Evolutionary conservation across 2,888 invertebrate species (phyloP).

Genomic region (Tenthredo mesomela): DNA sequence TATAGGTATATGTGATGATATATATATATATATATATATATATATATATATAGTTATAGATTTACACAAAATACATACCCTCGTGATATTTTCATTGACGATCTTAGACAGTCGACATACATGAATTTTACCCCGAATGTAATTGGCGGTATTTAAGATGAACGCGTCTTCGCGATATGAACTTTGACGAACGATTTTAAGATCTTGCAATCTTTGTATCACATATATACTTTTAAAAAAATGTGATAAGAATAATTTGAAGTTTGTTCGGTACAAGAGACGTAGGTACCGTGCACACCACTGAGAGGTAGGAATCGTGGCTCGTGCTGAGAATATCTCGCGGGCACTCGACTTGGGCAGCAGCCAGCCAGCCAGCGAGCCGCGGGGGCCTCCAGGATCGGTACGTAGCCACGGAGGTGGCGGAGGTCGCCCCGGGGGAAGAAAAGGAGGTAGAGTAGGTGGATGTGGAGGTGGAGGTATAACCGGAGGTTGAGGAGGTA

Average conservation of each 20-base stretch:
- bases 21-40: too few species aligned
- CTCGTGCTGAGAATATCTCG: constrained; percentile 76
- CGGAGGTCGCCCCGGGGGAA: constrained; percentile 54
- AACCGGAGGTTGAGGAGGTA: constrained; percentile 57
- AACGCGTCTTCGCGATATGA: background rate
- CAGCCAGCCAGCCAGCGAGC: constrained; percentile 56
- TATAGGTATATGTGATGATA: background rate
- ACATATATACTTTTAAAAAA: background rate
- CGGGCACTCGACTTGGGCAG: constrained; percentile 75
- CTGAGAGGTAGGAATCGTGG: constrained; percentile 72
- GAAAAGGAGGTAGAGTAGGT: constrained; percentile 39
- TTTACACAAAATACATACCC: constrained; percentile 20
- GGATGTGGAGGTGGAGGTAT: constrained; percentile 52
- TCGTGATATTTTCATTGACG: background rate
- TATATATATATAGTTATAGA: background rate
- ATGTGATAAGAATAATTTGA: constrained; percentile 1
- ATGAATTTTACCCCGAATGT: background rate
- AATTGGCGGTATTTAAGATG: background rate
- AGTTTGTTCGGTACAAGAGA: constrained; percentile 3
- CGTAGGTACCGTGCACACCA: constrained; percentile 40
- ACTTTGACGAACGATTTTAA: background rate
- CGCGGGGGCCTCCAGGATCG: constrained; percentile 59
- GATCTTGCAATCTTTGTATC: background rate
- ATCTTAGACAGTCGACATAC: background rate
- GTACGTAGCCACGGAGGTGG: constrained; percentile 69